A percentile compares a stretch with the other conserved stretches of the same genome.
phyloP scores from a whole-genome alignment of 2,113 vertebrate genomes.

The Thamnophis sirtalis region DNA sequence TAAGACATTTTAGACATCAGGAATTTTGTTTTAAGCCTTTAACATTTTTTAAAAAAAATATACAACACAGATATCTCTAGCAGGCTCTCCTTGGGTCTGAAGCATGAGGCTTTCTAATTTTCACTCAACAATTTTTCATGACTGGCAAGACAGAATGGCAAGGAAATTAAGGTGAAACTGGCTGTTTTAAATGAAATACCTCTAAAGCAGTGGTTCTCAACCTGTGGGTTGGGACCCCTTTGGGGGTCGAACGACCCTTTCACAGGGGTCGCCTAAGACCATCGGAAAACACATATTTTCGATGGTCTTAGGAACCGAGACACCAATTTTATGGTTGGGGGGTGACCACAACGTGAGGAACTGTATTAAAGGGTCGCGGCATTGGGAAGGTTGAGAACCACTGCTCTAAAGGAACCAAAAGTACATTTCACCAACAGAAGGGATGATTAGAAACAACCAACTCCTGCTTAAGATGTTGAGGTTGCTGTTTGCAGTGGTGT shows the following conservation, averaged over 20 bases:
- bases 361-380: no score
- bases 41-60: conserved; percentile 28
- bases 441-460: not conserved
- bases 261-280: no score
- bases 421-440: not conserved
- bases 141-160: not conserved
- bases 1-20: conserved; percentile 44
- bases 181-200: no score
- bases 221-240: no score
- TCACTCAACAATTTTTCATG: not conserved
- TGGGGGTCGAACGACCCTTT: no score
- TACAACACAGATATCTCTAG: not conserved
- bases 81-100: conserved; percentile 1
- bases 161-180: not conserved
- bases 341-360: no score
- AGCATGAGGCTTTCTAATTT: not conserved
- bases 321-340: no score
- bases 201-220: no score
- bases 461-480: not conserved
- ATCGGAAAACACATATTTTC: no score
- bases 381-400: no score
- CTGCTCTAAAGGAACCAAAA: not conserved
- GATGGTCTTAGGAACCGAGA: no score
- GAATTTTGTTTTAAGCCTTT: conserved; percentile 51
- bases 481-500: not conserved